Evolutionary conservation across 1,140 invertebrate species (phyloP).

Genomic region (Drosophila sucinea): DNA sequence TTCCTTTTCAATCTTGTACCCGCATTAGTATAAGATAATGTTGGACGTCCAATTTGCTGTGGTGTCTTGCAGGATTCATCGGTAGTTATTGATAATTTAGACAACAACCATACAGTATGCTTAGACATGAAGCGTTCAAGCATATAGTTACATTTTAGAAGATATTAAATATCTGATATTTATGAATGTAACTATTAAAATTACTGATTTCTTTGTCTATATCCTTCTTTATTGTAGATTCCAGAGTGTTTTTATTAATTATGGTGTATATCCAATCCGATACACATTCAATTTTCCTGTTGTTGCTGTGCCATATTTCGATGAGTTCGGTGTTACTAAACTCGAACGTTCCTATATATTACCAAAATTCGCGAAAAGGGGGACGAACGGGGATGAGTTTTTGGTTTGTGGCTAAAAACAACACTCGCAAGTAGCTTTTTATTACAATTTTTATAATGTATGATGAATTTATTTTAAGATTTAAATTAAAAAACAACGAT

Average conservation of each 20-base stretch:
- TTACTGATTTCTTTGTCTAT: constrained; percentile 30
- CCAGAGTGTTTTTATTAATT: constrained; percentile 7
- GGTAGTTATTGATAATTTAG: constrained; percentile 32
- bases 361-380: background rate
- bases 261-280: constrained; percentile 14
- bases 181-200: constrained; percentile 9
- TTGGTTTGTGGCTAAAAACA: background rate
- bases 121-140: constrained; percentile 27
- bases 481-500: too few relatives aligned
- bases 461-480: too few relatives aligned
- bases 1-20: too few relatives aligned
- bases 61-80: constrained; percentile 30
- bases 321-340: background rate
- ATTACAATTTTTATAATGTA: too few relatives aligned
- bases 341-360: background rate
- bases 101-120: constrained; percentile 30
- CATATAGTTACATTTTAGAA: constrained; percentile 42
- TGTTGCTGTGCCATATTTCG: constrained; percentile 19
- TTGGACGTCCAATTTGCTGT: constrained; percentile 15
- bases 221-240: constrained; percentile 11
- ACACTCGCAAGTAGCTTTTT: background rate
- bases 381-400: background rate
- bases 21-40: too few relatives aligned
- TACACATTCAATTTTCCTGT: constrained; percentile 11
- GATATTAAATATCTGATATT: background rate